Conservation (phyloP, 2,888 invertebrate species). For the Seladonia tumulorum region DNA sequence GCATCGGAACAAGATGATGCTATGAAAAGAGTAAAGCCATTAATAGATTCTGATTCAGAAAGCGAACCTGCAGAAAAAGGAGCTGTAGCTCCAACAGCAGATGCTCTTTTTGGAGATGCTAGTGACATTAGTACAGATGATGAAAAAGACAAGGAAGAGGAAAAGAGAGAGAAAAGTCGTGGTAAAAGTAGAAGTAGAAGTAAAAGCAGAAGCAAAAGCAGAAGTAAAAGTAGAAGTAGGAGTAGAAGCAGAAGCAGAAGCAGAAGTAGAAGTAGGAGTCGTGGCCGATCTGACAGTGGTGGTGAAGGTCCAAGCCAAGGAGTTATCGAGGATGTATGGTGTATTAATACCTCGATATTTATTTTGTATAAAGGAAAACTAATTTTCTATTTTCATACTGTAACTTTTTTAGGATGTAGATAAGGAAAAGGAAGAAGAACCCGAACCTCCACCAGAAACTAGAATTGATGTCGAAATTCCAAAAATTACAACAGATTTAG, state of each 20-base stretch:
- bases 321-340: constrained; percentile 75
- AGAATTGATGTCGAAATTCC: constrained; percentile 99
- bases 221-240: constrained; percentile 77
- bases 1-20: constrained; percentile 78
- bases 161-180: constrained; percentile 83
- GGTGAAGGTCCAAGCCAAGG: constrained; percentile 77
- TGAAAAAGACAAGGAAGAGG: constrained; percentile 85
- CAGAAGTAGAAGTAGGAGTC: constrained; percentile 83
- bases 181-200: constrained; percentile 86
- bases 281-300: constrained; percentile 79
- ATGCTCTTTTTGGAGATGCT: constrained; percentile 96
- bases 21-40: constrained; percentile 84
- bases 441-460: constrained; percentile 94
- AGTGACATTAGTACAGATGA: constrained; percentile 96
- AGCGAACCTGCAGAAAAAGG: constrained; percentile 84
- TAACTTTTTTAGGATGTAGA: constrained; percentile 84
- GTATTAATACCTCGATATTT: background rate
- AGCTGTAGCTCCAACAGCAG: constrained; percentile 88
- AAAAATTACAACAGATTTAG: constrained; percentile 96
- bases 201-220: constrained; percentile 84
- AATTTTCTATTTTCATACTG: constrained; percentile 25
- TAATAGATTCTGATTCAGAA: constrained; percentile 90
- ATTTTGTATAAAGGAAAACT: background rate
- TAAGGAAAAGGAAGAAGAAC: constrained; percentile 90
- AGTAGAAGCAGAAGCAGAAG: constrained; percentile 79